Conservation (phyloP, 2,797 vertebrate species). For the Gobio occitaniae region DNA sequence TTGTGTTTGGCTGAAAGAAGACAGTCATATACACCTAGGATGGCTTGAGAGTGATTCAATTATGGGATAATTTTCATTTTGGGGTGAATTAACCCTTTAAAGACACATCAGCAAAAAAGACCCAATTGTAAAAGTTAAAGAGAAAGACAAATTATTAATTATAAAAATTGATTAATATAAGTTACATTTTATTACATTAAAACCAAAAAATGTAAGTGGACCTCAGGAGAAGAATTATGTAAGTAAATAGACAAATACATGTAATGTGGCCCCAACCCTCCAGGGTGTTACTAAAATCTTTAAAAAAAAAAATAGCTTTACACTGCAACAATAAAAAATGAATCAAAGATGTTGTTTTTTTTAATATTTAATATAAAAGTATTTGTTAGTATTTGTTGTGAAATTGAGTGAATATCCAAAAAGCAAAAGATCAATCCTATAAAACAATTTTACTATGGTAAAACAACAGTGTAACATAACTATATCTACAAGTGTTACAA, state of each 20-base stretch:
- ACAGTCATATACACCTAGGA: too few species aligned
- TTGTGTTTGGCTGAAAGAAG: too few species aligned
- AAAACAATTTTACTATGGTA: not conserved
- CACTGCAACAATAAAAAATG: not conserved
- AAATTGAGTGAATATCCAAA: not conserved
- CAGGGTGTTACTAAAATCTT: not conserved
- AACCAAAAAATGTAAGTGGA: not conserved
- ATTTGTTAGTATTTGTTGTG: not conserved
- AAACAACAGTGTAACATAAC: not conserved
- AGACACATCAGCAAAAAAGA: not conserved
- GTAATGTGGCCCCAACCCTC: not conserved
- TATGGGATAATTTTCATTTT: too few species aligned
- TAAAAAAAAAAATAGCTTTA: too few species aligned
- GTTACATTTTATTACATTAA: not conserved
- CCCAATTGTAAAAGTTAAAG: not conserved
- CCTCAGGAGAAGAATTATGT: not conserved
- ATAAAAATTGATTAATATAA: not conserved
- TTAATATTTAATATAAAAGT: not conserved
- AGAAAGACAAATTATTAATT: not conserved
- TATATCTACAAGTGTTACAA: not conserved
- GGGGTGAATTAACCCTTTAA: too few species aligned
- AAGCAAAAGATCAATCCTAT: not conserved
- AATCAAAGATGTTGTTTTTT: not conserved
- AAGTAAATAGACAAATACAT: not conserved
- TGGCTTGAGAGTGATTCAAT: too few species aligned